Evolutionary conservation across 2,888 invertebrate genomes (phyloP), one percentile per base, ranked within the genome.

Genomic region (Ormia ochracea): DNA sequence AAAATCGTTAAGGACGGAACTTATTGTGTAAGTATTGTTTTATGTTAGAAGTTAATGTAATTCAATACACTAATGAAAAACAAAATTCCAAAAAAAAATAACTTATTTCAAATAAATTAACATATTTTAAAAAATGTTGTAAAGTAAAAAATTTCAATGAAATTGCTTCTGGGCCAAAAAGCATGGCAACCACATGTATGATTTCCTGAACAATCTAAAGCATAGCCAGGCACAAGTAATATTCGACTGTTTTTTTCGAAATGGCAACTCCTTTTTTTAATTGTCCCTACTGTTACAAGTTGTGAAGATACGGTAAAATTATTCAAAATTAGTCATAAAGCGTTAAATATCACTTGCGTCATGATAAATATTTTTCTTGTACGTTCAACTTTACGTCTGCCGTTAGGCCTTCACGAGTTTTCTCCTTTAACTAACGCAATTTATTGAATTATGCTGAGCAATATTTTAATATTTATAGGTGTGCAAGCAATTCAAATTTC

Each of bases 1-100:
- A 61, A 58, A 68, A 36, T 81, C 81, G 31, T 74, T 73, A 73
- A 78, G 74, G 78, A 61, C 65, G 80, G 56, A 66, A 41, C 14
- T 4, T 68, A 41, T 66, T 21, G 59, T 59, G 80, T 80, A 76
- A 80, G 80, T 80, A 72, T 76, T 72, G 66, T 33, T 59, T 72
- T 66, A 61, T 58, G 19, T 50, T 56, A 52, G 38, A 52, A 9
- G 58, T 69, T 56, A 74, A 80, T 70, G 48, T 41, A 68, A 59
- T 52, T 75, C 41, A 14, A 56, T 33, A 36, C 38, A 33, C 21
- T 63, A 58, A 36, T 56, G 7, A 56, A 36, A 23, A 12, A 52
- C 26, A 2, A n/a, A 41, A 21, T 2, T 52, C 45, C 1, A 14
- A 45, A 9, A 38, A 43, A 26, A 7, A 26, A 26, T 43, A 17